phyloP scores from a whole-genome alignment of 2,888 invertebrate species.

The Agapostemon virescens region DNA sequence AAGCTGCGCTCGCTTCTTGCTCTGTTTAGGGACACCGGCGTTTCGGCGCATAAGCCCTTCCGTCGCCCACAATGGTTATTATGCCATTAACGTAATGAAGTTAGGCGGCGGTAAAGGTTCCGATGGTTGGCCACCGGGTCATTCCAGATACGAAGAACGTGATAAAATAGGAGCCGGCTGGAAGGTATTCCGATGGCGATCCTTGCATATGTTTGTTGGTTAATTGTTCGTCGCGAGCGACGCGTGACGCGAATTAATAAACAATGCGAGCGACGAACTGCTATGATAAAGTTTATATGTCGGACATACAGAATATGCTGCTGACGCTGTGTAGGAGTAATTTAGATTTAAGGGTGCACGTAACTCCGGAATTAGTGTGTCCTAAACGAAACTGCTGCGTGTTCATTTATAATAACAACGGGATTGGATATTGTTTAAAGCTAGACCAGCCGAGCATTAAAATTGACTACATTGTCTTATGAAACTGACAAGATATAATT shows the following conservation, averaged over 20 bases:
- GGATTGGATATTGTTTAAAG: too few relatives aligned
- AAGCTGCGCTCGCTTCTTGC: slow-evolving; percentile 68
- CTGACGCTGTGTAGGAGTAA: too few relatives aligned
- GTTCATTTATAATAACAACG: too few relatives aligned
- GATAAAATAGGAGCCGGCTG: slow-evolving; percentile 29
- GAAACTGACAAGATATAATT: too few relatives aligned
- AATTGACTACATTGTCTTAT: too few relatives aligned
- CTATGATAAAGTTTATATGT: too few relatives aligned
- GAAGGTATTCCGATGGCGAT: slow-evolving; percentile 6
- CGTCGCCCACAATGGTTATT: slow-evolving; percentile 77
- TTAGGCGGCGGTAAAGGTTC: slow-evolving; percentile 64
- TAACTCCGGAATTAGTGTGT: too few relatives aligned
- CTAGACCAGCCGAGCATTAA: too few relatives aligned
- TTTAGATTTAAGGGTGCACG: too few relatives aligned
- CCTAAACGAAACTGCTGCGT: too few relatives aligned
- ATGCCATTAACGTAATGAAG: slow-evolving; percentile 80
- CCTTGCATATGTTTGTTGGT: slow-evolving; percentile 20
- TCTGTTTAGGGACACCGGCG: slow-evolving; percentile 73
- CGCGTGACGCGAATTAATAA: background rate
- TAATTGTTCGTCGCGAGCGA: slow-evolving; percentile 14
- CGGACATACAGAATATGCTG: too few relatives aligned
- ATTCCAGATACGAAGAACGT: slow-evolving; percentile 38
- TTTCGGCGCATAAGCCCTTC: slow-evolving; percentile 74
- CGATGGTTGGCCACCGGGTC: slow-evolving; percentile 13
- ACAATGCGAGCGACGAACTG: background rate